Conservation (phyloP, 2,797 vertebrate species). For the Trichosurus vulpecula region DNA sequence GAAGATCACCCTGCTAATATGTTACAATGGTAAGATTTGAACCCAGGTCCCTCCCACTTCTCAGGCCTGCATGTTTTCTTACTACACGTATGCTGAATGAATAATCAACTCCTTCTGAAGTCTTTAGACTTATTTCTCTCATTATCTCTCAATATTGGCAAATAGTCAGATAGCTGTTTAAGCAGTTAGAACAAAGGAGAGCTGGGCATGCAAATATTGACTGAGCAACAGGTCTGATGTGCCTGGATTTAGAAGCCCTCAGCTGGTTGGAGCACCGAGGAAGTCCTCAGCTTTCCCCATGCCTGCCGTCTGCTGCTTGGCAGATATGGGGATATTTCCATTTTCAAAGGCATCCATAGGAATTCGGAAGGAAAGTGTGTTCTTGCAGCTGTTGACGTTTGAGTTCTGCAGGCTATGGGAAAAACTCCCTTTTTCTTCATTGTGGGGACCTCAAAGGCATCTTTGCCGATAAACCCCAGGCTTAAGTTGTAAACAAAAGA, state of each 20-base stretch:
- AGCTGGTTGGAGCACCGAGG: background rate
- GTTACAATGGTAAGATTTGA: background rate
- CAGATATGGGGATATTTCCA: background rate
- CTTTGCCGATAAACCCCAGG: conserved; percentile 52
- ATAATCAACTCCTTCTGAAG: background rate
- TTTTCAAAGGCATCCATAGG: conserved; percentile 31
- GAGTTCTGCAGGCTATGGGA: conserved; percentile 9
- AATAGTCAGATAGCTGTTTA: background rate
- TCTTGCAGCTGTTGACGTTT: conserved; percentile 26
- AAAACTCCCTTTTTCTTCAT: background rate
- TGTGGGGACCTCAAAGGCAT: conserved; percentile 21
- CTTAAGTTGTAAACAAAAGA: conserved; percentile 67
- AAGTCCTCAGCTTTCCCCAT: background rate
- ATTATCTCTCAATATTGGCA: background rate
- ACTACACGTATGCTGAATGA: background rate
- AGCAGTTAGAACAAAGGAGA: conserved; percentile 21
- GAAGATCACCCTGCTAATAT: background rate
- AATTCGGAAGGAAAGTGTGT: conserved; percentile 23
- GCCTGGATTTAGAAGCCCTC: background rate
- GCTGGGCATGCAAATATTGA: background rate
- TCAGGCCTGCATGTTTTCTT: background rate
- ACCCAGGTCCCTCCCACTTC: background rate
- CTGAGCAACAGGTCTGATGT: background rate
- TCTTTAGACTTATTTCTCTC: conserved; percentile 13
- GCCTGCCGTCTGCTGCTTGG: background rate